Base-by-base conservation (phyloP, 2,888 invertebrate species). In the Gortyna flavago region DNA sequence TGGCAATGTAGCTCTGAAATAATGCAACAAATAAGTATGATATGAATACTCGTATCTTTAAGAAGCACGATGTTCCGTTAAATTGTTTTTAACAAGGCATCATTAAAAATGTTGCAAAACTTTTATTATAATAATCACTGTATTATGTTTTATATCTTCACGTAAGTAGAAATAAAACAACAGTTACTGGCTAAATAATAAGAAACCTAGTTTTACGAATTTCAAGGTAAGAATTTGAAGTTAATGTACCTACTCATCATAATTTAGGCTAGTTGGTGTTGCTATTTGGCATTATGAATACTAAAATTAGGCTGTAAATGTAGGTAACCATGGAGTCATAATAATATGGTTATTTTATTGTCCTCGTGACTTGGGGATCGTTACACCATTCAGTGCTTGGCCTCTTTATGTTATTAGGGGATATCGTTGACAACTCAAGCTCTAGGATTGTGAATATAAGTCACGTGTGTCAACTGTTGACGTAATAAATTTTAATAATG, bases 351-450 rank as follows among this genome's bases (percentile, higher is more conserved):
- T 68, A 44, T 68, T 83, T 67, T 77, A 77, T 83, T 83, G 64
- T 74, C 21, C 44, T 25, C 48, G 73, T 67, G 51, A 51, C 66
- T 70, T 51, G 54, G 61, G 21, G 62, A 64, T 59, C 54, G 41
- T 61, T 59, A 67, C 35, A 48, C 51, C 62, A 51, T 32, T 44
- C 44, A 62, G 85, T 67, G 76, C 82, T 85, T 81, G 82, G 82
- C 62, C n/a, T 48, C 25, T 32, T 67, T 67, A 32, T 38, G 29
- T 59, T 85, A 59, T 59, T 59, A 21, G 16, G 65, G 65, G 35
- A 44, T 83, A 77, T 79, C 77, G 83, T 82, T 54, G 29, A 59
- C 29, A 65, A 25, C 18, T 35, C 54, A 41, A 41, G 75, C 54
- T 32, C 21, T 61, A 35, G 25, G 32, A 29, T 59, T 25, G 57